Conservation (phyloP, 2,113 vertebrate genomes). For the Leptosomus discolor region DNA sequence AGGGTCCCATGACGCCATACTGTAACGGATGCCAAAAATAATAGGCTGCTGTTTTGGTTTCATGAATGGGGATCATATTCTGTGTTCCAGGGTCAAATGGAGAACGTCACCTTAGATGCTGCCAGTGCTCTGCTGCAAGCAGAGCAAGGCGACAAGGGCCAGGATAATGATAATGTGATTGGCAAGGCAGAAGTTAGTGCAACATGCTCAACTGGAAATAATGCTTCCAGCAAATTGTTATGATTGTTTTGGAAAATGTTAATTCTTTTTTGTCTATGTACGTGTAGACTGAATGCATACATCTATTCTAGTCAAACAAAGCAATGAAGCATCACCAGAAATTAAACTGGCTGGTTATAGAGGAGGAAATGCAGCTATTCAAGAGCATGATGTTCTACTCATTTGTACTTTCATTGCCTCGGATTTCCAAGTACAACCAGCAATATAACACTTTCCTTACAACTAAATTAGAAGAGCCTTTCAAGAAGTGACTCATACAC, state of each 20-base stretch:
- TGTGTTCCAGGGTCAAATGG: not conserved
- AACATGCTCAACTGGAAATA: not conserved
- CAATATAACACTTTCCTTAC: not conserved
- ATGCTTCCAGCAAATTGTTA: not conserved
- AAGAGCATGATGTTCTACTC: not conserved
- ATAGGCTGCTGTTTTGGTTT: not conserved
- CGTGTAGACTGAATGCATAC: not conserved
- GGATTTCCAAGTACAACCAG: not conserved
- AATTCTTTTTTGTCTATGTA: not conserved
- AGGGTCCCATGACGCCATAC: not conserved
- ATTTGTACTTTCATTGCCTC: not conserved
- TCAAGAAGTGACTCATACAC: not conserved
- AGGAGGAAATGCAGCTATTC: not conserved
- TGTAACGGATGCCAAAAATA: not conserved
- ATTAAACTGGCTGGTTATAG: not conserved
- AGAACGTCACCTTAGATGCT: not conserved
- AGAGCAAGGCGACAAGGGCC: not conserved
- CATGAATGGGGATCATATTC: not conserved
- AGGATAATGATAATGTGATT: not conserved
- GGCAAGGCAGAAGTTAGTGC: not conserved
- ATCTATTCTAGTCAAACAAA: not conserved
- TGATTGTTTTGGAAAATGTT: not conserved
- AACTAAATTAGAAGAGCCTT: not conserved
- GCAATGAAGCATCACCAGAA: not conserved
- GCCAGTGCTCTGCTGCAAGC: not conserved